Percentiles rank a stretch among this genome's conserved stretches.
phyloP scores from a whole-genome alignment of 35 echinoderm and acorn worm genomes.

The Acanthaster planci region DNA sequence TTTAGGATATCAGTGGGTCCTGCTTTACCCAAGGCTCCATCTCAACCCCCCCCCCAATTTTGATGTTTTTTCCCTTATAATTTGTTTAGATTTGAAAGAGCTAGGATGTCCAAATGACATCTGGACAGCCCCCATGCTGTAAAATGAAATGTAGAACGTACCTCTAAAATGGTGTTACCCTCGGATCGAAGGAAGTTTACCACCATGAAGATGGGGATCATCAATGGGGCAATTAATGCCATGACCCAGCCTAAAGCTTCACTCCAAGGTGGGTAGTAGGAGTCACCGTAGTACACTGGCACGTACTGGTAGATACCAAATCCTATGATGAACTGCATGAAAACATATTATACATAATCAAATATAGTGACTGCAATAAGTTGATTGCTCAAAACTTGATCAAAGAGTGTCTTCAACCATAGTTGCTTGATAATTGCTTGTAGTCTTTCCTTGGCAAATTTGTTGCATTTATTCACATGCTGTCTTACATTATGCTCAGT shows the following conservation, averaged over 20 bases:
- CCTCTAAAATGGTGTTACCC: constrained; percentile 60
- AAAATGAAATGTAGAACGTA: constrained; percentile 10
- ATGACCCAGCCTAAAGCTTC: constrained; percentile 86
- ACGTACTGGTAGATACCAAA: constrained; percentile 72
- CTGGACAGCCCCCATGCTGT: too few relatives aligned
- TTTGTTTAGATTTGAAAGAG: too few relatives aligned
- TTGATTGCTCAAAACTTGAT: background rate
- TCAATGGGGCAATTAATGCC: constrained; percentile 46
- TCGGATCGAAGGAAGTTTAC: constrained; percentile 40
- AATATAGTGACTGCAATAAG: too few relatives aligned
- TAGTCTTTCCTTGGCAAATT: background rate
- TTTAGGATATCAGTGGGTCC: too few relatives aligned
- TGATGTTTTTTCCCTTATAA: too few relatives aligned
- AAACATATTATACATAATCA: background rate
- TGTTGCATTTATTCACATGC: too few relatives aligned
- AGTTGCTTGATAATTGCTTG: background rate
- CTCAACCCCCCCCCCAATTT: too few relatives aligned
- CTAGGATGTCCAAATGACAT: too few relatives aligned
- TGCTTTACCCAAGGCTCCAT: too few relatives aligned
- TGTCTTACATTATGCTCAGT: too few relatives aligned
- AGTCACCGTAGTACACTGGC: constrained; percentile 78
- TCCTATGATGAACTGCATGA: constrained; percentile 70
- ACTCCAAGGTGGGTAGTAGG: constrained; percentile 75
- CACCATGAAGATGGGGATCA: constrained; percentile 77
- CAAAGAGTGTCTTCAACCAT: background rate